Conservation (phyloP, 2,888 invertebrate species). For the Anarsia innoxiella region DNA sequence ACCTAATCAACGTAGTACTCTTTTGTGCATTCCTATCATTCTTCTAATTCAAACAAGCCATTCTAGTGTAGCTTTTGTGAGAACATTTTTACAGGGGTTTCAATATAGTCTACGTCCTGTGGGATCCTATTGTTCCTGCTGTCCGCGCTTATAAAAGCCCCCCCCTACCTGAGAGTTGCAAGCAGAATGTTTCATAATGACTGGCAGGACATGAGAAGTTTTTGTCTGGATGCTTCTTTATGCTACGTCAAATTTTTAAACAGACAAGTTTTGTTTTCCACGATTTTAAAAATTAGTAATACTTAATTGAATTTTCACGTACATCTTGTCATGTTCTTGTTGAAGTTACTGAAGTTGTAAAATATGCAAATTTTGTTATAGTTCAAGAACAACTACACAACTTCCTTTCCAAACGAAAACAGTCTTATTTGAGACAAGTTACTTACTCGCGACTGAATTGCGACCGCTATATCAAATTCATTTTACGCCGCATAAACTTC, state of each 20-base stretch:
- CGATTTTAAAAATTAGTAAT: too few species aligned
- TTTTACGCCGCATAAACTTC: conserved; percentile 8
- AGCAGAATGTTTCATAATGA: conserved; percentile 21
- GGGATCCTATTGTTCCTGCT: conserved; percentile 45
- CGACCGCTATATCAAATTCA: conserved; percentile 5
- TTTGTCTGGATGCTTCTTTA: conserved; percentile 10
- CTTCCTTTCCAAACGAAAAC: too few species aligned
- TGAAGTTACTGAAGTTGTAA: too few species aligned
- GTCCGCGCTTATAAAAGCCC: conserved; percentile 36
- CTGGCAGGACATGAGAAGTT: conserved; percentile 12
- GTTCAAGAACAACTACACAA: too few species aligned
- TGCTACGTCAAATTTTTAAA: too few species aligned
- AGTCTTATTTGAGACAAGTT: too few species aligned
- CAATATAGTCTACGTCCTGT: conserved; percentile 40
- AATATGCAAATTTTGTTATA: too few species aligned
- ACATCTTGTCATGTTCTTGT: too few species aligned
- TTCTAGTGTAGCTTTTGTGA: conserved; percentile 49
- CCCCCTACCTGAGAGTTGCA: conserved; percentile 24
- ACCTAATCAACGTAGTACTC: conserved; percentile 7
- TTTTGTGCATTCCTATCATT: conserved; percentile 18
- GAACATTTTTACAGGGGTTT: conserved; percentile 45
- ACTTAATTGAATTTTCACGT: too few species aligned
- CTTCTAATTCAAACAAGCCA: conserved; percentile 44
- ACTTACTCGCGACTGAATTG: too few species aligned
- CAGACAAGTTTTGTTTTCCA: too few species aligned